phyloP scores from a whole-genome alignment of 2,888 invertebrate species.

The Diaphora mendica region DNA sequence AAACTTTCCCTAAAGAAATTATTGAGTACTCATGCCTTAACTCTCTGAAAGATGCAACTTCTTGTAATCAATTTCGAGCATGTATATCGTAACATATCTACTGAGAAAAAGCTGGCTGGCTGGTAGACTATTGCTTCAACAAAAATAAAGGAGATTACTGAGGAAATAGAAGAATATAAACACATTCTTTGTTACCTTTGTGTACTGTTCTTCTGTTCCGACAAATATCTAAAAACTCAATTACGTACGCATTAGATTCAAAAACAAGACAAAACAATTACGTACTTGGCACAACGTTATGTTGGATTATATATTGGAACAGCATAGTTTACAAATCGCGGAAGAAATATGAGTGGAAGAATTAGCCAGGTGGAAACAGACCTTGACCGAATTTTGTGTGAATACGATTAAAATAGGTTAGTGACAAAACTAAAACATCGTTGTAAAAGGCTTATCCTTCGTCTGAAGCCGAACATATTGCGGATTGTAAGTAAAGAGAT shows the following conservation, averaged over 20 bases:
- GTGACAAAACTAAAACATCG: conserved; percentile 13
- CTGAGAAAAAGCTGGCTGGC: neutral
- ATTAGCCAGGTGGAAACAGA: conserved; percentile 10
- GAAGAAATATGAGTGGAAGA: neutral
- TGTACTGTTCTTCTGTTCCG: no score
- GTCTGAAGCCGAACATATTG: conserved; percentile 19
- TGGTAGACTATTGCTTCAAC: neutral
- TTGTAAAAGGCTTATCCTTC: conserved; percentile 15
- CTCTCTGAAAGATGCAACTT: neutral
- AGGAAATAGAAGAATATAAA: neutral
- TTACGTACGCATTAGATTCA: neutral
- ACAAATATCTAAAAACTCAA: neutral
- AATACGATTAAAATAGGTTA: conserved; percentile 21
- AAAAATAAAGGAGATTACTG: neutral
- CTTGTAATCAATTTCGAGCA: neutral
- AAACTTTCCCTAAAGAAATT: neutral
- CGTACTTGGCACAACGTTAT: conserved; percentile 1
- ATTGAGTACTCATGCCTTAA: neutral
- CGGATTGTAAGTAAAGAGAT: neutral
- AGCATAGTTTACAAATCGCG: conserved; percentile 1
- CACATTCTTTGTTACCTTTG: neutral
- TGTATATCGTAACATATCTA: no score
- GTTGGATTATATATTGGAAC: conserved; percentile 7
- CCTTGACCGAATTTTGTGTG: conserved; percentile 20
- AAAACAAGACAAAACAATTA: neutral